Evolutionary conservation across 92 coral and sea anemone species (phyloP).

Genomic region (Nematostella vectensis): DNA sequence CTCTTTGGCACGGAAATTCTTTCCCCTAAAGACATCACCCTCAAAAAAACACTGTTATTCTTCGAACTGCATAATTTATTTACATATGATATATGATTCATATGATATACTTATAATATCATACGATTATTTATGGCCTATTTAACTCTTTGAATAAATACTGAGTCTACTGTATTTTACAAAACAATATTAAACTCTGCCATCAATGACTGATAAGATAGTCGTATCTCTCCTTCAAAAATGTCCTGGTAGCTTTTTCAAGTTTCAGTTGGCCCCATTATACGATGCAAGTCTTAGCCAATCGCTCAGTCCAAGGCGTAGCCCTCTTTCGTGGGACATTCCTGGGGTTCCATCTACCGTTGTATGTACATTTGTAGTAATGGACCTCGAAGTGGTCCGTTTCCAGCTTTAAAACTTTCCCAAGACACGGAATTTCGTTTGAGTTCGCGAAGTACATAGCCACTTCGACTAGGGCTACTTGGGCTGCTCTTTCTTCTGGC

Average conservation of each 20-base stretch:
- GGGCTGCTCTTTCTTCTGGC: slow-evolving; percentile 20
- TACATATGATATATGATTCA: too few relatives aligned
- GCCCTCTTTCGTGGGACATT: slow-evolving; percentile 7
- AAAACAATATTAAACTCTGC: neutral
- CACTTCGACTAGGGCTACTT: slow-evolving; percentile 14
- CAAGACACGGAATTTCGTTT: slow-evolving; percentile 26
- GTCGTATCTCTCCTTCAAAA: slow-evolving; percentile 26
- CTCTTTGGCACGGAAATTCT: neutral
- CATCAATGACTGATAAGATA: slow-evolving; percentile 9
- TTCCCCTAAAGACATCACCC: neutral
- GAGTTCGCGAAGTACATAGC: slow-evolving; percentile 16
- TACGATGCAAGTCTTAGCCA: slow-evolving; percentile 32
- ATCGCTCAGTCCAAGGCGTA: slow-evolving; percentile 35
- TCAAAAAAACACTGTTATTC: neutral
- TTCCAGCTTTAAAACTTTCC: slow-evolving; percentile 22
- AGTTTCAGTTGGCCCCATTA: slow-evolving; percentile 26
- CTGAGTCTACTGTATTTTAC: neutral
- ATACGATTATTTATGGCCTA: too few relatives aligned
- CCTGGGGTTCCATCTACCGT: slow-evolving; percentile 32
- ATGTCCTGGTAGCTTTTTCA: slow-evolving; percentile 18
- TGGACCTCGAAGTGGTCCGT: slow-evolving; percentile 22
- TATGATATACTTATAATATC: too few relatives aligned
- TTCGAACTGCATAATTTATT: too few relatives aligned
- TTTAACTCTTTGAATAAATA: too few relatives aligned
- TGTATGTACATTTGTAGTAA: slow-evolving; percentile 50